Conservation (phyloP, 1,140 invertebrate genomes). For the Drosophila nigromelanica region DNA sequence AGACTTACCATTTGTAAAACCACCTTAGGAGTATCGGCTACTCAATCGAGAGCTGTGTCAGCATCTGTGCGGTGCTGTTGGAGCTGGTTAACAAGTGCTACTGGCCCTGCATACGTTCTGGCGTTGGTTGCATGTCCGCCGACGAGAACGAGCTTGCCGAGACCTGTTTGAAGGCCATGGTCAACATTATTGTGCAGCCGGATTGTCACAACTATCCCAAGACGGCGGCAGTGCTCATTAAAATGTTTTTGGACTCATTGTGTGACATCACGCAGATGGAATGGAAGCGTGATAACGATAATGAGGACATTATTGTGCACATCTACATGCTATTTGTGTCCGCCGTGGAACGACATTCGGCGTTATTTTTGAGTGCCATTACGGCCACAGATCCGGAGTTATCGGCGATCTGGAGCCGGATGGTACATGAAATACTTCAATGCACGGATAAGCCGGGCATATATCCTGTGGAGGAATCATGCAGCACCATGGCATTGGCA, state of each 20-base stretch:
- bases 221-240: slow-evolving; percentile 85
- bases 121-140: slow-evolving; percentile 84
- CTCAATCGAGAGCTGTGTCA: slow-evolving; percentile 84
- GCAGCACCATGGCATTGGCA: slow-evolving; percentile 92
- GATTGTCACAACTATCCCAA: slow-evolving; percentile 85
- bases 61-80: slow-evolving; percentile 73
- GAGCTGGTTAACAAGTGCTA: slow-evolving; percentile 80
- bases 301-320: slow-evolving; percentile 85
- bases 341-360: slow-evolving; percentile 88
- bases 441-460: slow-evolving; percentile 92
- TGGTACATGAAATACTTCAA: slow-evolving; percentile 86
- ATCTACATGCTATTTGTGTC: slow-evolving; percentile 88
- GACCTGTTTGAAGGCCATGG: slow-evolving; percentile 87
- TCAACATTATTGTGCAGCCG: slow-evolving; percentile 86
- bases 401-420: slow-evolving; percentile 80
- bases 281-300: slow-evolving; percentile 82
- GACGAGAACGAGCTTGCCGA: slow-evolving; percentile 86
- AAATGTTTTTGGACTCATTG: slow-evolving; percentile 80
- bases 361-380: slow-evolving; percentile 86
- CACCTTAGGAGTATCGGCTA: slow-evolving; percentile 73
- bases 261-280: slow-evolving; percentile 75
- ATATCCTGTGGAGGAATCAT: slow-evolving; percentile 93
- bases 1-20: background rate
- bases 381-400: slow-evolving; percentile 82
- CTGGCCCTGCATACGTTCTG: slow-evolving; percentile 72